Evolutionary conservation across 2,797 vertebrate species (phyloP).

Genomic region (Chiloscyllium punctatum): DNA sequence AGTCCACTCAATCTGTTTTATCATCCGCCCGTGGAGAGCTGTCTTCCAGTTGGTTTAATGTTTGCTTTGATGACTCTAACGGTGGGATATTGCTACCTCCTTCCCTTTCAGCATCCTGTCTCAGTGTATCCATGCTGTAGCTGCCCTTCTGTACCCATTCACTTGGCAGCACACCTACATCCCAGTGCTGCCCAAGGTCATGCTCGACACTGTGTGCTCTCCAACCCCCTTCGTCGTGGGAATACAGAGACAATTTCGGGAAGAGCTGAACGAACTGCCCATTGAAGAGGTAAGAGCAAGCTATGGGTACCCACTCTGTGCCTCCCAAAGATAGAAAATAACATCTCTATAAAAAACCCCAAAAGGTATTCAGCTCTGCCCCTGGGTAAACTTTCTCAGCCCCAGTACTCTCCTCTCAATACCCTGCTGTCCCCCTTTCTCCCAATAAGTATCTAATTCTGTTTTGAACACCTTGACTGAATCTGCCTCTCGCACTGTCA

Average conservation of each 20-base stretch:
- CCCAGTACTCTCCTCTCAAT: background rate
- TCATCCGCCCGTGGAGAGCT: background rate
- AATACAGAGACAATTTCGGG: conserved; percentile 71
- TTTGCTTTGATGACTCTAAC: background rate
- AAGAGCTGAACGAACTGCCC: conserved; percentile 68
- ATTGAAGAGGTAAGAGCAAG: conserved; percentile 62
- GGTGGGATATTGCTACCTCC: background rate
- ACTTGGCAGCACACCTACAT: conserved; percentile 94
- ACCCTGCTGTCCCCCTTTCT: background rate
- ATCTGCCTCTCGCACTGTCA: background rate
- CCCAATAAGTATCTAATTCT: background rate
- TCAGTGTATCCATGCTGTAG: conserved; percentile 81
- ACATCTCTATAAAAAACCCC: no score
- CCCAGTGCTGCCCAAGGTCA: conserved; percentile 81
- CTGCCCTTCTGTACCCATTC: conserved; percentile 90
- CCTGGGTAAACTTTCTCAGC: no score
- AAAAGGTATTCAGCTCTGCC: no score
- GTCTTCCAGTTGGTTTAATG: background rate
- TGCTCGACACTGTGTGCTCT: conserved; percentile 84
- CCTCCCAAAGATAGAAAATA: background rate
- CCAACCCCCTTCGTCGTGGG: conserved; percentile 91
- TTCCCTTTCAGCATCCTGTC: conserved; percentile 69
- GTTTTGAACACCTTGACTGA: background rate
- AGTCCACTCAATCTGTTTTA: no score
- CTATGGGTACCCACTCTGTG: background rate